Conservation (phyloP, 2,113 vertebrate genomes). For the Mungos mungo region DNA sequence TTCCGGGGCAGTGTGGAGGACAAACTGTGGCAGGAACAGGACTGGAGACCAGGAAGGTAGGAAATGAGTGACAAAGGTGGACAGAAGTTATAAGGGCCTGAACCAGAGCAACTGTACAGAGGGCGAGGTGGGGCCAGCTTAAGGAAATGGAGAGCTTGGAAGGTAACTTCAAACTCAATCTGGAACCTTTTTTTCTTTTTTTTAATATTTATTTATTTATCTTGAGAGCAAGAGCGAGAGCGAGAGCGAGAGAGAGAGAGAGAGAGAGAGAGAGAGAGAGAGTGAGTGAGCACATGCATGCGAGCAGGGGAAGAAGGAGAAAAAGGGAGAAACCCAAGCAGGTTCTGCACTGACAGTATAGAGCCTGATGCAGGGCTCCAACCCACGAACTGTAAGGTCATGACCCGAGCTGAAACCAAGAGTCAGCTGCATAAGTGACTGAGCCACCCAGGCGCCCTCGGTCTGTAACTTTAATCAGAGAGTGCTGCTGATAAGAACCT, state of each 20-base stretch:
- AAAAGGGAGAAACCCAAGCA: too few species aligned
- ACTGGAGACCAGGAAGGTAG: neutral
- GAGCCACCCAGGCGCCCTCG: neutral
- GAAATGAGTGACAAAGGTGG: neutral
- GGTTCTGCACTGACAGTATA: too few species aligned
- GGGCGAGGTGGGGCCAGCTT: neutral
- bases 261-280: too few species aligned
- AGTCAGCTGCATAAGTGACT: too few species aligned
- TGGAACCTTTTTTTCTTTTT: constrained; percentile 58
- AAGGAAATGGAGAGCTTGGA: neutral
- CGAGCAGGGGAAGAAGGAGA: too few species aligned
- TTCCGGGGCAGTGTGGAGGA: neutral
- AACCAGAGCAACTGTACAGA: neutral
- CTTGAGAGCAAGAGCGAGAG: too few species aligned
- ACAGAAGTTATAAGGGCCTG: neutral
- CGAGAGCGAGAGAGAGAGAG: too few species aligned
- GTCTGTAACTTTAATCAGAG: constrained; percentile 76
- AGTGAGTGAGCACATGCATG: too few species aligned
- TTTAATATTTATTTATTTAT: too few species aligned
- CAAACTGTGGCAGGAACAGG: neutral
- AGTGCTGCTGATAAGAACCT: constrained; percentile 66
- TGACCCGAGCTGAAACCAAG: too few species aligned
- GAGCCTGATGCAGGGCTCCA: too few species aligned
- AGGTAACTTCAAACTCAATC: constrained; percentile 67
- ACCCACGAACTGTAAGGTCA: too few species aligned